Evolutionary conservation across 53 echinoderm and acorn worm species (phyloP).

Genomic region (Zoroaster sp.): DNA sequence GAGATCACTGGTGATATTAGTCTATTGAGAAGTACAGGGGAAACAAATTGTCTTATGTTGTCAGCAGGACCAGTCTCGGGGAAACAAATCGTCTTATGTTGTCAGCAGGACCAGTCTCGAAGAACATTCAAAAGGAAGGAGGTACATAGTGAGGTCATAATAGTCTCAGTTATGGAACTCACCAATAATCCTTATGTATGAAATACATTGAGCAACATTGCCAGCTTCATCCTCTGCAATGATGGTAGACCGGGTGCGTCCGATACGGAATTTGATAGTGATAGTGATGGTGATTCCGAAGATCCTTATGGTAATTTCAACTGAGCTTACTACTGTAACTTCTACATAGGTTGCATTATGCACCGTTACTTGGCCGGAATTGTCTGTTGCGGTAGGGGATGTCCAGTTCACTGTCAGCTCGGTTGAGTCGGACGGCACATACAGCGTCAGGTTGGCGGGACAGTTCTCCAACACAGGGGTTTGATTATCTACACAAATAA

Average conservation of each 20-base stretch:
- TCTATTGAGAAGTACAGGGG: too few relatives aligned
- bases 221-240: too few relatives aligned
- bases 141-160: background rate
- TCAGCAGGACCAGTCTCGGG: too few relatives aligned
- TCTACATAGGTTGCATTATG: background rate
- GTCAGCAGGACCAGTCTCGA: too few relatives aligned
- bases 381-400: too few relatives aligned
- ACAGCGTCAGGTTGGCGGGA: too few relatives aligned
- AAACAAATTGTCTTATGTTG: background rate
- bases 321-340: background rate
- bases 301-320: background rate
- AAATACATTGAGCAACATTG: background rate
- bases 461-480: too few relatives aligned
- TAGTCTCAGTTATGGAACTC: background rate
- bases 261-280: background rate
- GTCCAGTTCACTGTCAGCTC: too few relatives aligned
- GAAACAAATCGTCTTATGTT: background rate
- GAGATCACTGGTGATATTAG: too few relatives aligned
- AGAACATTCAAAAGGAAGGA: too few relatives aligned
- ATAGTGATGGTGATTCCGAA: background rate
- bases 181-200: background rate
- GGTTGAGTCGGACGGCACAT: too few relatives aligned
- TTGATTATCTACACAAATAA: conserved; percentile 47
- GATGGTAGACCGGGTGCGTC: background rate
- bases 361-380: too few relatives aligned